These are phyloP conservation scores for Drosophila rubida DNA, from an alignment of 2,888 invertebrate species.

Conservation along the genomic window DNA sequence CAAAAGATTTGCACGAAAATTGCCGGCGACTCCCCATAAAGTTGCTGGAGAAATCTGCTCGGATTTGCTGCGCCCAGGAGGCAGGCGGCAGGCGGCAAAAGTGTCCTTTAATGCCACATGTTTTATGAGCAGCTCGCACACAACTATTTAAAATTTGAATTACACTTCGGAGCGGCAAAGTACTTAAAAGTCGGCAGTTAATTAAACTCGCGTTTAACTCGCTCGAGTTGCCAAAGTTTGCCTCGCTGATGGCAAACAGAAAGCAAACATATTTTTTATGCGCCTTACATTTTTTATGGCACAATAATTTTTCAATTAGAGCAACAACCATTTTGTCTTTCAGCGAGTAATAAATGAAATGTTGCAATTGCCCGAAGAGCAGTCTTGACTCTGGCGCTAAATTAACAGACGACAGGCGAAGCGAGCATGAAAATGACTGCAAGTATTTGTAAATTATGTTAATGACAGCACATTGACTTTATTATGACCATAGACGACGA, in stretches of 20 bases:
- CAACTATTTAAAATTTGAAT: constrained; percentile 76
- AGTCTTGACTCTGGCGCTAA: constrained; percentile 40
- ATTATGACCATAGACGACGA: constrained; percentile 46
- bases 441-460: constrained; percentile 79
- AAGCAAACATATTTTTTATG: constrained; percentile 68
- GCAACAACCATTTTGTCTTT: constrained; percentile 64
- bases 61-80: constrained; percentile 8
- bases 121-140: constrained; percentile 44
- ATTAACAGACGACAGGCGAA: constrained; percentile 41
- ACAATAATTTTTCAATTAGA: constrained; percentile 81
- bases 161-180: constrained; percentile 48
- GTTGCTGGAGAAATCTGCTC: constrained; percentile 24
- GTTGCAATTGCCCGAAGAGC: constrained; percentile 50
- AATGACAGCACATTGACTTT: constrained; percentile 79
- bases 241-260: constrained; percentile 19
- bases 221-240: constrained; percentile 42
- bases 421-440: constrained; percentile 13
- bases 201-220: constrained; percentile 67
- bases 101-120: constrained; percentile 43
- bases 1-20: constrained; percentile 62
- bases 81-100: constrained; percentile 8
- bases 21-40: constrained; percentile 32
- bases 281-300: constrained; percentile 77
- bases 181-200: constrained; percentile 76
- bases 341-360: constrained; percentile 74